Conservation (phyloP, 2,113 vertebrate species). For the Charadrius vociferus region DNA sequence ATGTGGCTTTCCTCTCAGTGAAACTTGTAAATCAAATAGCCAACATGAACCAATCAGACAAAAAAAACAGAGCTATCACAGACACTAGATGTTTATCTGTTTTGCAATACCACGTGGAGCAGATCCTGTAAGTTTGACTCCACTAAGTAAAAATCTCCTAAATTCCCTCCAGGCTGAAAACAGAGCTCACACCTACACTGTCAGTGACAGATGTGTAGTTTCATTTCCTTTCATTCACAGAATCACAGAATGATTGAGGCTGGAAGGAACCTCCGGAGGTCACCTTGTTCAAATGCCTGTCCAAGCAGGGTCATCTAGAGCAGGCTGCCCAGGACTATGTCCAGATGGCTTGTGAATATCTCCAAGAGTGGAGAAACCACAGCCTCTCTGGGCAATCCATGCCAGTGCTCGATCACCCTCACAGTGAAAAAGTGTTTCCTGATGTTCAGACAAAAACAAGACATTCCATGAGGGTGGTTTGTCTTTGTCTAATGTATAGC, state of each 20-base stretch:
- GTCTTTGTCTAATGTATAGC: background rate
- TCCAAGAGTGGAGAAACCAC: background rate
- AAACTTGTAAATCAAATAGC: background rate
- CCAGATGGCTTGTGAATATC: background rate
- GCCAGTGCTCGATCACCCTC: background rate
- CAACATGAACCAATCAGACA: background rate
- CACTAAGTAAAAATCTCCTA: background rate
- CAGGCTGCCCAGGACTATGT: background rate
- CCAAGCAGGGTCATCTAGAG: background rate
- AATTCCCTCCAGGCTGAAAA: background rate
- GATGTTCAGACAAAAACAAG: background rate
- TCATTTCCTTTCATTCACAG: background rate
- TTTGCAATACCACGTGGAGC: background rate
- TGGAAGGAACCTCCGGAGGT: background rate
- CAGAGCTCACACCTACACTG: background rate
- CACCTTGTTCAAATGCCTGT: background rate
- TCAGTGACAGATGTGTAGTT: background rate
- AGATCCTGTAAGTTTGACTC: background rate
- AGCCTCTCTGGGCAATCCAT: accelerated
- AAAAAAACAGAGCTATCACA: background rate
- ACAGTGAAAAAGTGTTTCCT: background rate
- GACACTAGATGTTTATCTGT: background rate
- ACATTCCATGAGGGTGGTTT: background rate
- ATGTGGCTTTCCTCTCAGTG: background rate
- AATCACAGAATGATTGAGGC: background rate